These are phyloP conservation scores for Chiroxiphia lanceolata DNA, from an alignment of 2,797 vertebrate species.

Conservation along the genomic window DNA sequence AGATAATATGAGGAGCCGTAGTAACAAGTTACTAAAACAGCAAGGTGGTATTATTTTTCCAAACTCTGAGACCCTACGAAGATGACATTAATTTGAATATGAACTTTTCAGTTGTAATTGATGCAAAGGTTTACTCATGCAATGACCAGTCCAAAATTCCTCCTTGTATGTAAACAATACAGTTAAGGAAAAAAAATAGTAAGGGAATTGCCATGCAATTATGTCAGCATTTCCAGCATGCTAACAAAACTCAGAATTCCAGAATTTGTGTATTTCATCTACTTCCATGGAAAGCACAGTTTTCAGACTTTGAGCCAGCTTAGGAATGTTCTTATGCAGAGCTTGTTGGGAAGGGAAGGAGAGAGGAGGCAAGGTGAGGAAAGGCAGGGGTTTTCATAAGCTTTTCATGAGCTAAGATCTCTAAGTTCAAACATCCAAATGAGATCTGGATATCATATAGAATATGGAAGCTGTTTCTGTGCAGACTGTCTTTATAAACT, in stretches of 20 bases:
- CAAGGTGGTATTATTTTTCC: neutral
- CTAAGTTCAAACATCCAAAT: neutral
- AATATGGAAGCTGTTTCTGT: neutral
- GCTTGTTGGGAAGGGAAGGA: neutral
- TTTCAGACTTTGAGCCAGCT: neutral
- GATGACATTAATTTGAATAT: neutral
- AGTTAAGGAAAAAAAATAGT: neutral
- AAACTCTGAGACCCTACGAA: neutral
- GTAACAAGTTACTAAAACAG: neutral
- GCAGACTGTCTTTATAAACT: neutral
- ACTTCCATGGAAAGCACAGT: neutral
- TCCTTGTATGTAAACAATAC: neutral
- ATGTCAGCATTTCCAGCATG: neutral
- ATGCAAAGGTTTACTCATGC: neutral
- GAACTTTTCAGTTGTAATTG: neutral
- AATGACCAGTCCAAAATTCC: neutral
- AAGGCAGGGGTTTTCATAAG: neutral
- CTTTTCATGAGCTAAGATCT: neutral
- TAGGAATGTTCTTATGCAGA: neutral
- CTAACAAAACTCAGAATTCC: neutral
- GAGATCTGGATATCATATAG: neutral
- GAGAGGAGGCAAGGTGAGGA: neutral
- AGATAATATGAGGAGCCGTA: neutral
- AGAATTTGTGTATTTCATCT: neutral
- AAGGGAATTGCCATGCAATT: neutral